Evolutionary conservation across 2,797 vertebrate species (phyloP).

Genomic region (Cygnus olor): DNA sequence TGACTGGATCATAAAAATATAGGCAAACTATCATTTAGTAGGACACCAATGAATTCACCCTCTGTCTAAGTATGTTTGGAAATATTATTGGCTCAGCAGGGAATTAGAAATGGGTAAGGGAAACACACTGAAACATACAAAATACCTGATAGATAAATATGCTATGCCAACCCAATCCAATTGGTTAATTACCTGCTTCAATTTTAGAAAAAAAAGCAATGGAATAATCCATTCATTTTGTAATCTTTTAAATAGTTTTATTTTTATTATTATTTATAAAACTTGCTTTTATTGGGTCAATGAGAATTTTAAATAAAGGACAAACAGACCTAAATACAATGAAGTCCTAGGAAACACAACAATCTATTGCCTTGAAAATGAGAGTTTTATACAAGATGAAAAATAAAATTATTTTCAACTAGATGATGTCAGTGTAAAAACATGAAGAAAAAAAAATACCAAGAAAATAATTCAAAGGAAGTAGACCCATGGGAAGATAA

Average conservation of each 20-base stretch:
- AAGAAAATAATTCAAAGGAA: conserved; percentile 26
- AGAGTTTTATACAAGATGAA: background rate
- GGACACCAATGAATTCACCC: background rate
- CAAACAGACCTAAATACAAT: background rate
- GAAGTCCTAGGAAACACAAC: background rate
- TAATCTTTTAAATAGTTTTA: background rate
- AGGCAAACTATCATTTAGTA: background rate
- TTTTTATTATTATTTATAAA: background rate
- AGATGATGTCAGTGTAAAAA: conserved; percentile 35
- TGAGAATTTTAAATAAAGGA: background rate
- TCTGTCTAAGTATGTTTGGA: conserved; percentile 37
- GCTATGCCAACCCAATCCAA: background rate
- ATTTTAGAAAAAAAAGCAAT: background rate
- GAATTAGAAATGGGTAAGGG: background rate
- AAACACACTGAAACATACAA: background rate
- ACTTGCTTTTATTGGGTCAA: background rate
- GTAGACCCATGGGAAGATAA: conserved; percentile 34
- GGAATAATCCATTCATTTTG: background rate
- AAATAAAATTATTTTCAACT: background rate
- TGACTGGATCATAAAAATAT: background rate
- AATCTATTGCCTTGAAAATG: background rate
- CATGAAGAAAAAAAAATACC: background rate
- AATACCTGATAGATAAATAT: background rate
- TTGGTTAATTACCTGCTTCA: background rate
- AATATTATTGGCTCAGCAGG: conserved; percentile 26